Base-by-base conservation (phyloP, 2,113 vertebrate species). In the Burhinus bistriatus region DNA sequence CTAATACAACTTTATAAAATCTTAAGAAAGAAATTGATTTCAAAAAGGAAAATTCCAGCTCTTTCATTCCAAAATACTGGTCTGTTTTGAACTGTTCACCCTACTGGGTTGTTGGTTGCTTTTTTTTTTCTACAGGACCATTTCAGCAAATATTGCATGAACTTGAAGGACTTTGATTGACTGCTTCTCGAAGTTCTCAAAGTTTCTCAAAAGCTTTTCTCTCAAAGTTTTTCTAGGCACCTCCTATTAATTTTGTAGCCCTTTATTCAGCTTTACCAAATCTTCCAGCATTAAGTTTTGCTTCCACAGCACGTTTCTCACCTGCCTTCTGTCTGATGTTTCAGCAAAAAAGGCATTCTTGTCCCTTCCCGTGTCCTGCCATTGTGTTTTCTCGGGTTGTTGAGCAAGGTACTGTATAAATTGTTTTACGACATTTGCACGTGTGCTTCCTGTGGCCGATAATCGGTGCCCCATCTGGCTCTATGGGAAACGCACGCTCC, bases 401-500 rank as follows among this genome's bases (percentile, higher is more conserved):
- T 42, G 42, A 13, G 12, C 9, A 1, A 52, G 42, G 12, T 9
- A 11, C 30, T 9, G 12, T 30, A 19, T 61, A 2, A 71, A 40
- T 23, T n/a, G 15, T 25, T 75, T 22, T 38, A 61, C 15, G 40
- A 55, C 89, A 73, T 49, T 89, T 72, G 32, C 69, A 5, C 72
- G 83, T 26, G 2, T 86, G 3, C 47, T 81, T 65, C 58, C 34
- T 45, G 4, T 11, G 65, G 30, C 36, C 45, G 15, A 15, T 11
- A 44, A 29, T 20, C 13, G 0, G 6, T 19, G 40, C 49, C 40
- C 57, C 25, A 2, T 26, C 38, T n/a, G 83, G 32, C 76, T 62
- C 55, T 6, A 0, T 1, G 55, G 3, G 64, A 36, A 81, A n/a
- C 1, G 5, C 73, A 40, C 2, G 0, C 80, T 26, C 27, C 0